These are phyloP conservation scores for Chamaetylas fuelleborni DNA, from an alignment of 2,113 vertebrate species.

Conservation along the genomic window DNA sequence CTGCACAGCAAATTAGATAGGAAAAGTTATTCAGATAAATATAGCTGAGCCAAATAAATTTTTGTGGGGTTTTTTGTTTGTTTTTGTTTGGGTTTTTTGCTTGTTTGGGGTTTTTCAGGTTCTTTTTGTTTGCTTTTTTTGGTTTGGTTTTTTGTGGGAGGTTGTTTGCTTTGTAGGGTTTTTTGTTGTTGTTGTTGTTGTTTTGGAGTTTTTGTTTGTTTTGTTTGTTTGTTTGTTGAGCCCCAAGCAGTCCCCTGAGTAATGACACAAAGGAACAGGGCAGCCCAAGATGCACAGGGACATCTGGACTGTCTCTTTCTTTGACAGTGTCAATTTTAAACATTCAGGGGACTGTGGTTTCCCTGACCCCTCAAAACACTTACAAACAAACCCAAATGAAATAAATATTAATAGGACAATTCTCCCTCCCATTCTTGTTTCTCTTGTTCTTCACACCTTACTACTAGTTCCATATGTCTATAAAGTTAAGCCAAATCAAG, in stretches of 20 bases:
- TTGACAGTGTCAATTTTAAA: background rate
- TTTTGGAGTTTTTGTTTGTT: background rate
- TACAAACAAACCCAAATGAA: background rate
- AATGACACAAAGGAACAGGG: background rate
- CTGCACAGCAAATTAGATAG: background rate
- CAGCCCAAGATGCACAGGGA: background rate
- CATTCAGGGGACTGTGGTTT: background rate
- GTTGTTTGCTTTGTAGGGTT: background rate
- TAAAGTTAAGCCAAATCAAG: background rate
- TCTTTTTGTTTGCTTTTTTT: background rate
- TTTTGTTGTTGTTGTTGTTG: no score
- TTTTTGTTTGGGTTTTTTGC: background rate
- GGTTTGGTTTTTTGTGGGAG: no score
- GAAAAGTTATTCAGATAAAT: background rate
- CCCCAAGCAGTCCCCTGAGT: background rate
- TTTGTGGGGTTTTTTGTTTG: background rate
- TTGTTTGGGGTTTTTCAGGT: background rate
- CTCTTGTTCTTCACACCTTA: background rate
- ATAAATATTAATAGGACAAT: background rate
- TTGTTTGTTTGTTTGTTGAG: background rate
- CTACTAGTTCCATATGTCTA: background rate
- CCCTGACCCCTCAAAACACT: background rate
- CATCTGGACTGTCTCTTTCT: background rate
- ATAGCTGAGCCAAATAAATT: background rate
- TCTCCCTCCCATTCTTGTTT: background rate